A percentile compares a stretch with the other conserved stretches of the same genome.
These are phyloP conservation scores for Aquatica leii DNA, from an alignment of 2,888 invertebrate species.

Conservation along the genomic window DNA sequence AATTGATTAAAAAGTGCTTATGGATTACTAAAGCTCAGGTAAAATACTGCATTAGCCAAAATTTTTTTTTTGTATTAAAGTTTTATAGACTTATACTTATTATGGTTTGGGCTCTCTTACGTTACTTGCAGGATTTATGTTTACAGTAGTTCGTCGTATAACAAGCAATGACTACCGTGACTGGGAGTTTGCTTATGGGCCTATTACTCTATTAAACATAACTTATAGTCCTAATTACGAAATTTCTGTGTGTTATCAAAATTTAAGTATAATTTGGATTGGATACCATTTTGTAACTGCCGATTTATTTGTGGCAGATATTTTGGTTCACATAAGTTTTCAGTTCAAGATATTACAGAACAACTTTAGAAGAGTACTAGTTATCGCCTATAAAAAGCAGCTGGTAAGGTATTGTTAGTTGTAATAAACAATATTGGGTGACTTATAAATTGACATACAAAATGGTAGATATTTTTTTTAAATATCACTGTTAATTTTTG, in stretches of 20 bases:
- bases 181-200: constrained; percentile 24
- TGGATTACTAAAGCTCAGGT: constrained; percentile 13
- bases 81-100: constrained; percentile 11
- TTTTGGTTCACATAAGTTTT: constrained; percentile 22
- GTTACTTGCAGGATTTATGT: constrained; percentile 4
- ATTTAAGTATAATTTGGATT: constrained; percentile 13
- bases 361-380: constrained; percentile 11
- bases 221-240: constrained; percentile 27
- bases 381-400: neutral
- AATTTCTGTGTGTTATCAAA: constrained; percentile 19
- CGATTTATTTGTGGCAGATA: constrained; percentile 18
- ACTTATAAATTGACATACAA: too few species aligned
- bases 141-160: constrained; percentile 15
- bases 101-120: constrained; percentile 10
- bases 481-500: too few species aligned
- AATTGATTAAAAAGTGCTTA: constrained; percentile 13
- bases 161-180: constrained; percentile 21
- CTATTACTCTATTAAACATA: constrained; percentile 20
- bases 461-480: too few species aligned
- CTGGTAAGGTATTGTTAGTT: neutral
- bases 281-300: constrained; percentile 16
- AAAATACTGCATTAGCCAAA: neutral
- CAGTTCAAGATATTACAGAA: constrained; percentile 29
- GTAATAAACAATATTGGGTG: too few species aligned
- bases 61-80: too few species aligned